phyloP scores from a whole-genome alignment of 2,113 vertebrate species.

The Limanda limanda region DNA sequence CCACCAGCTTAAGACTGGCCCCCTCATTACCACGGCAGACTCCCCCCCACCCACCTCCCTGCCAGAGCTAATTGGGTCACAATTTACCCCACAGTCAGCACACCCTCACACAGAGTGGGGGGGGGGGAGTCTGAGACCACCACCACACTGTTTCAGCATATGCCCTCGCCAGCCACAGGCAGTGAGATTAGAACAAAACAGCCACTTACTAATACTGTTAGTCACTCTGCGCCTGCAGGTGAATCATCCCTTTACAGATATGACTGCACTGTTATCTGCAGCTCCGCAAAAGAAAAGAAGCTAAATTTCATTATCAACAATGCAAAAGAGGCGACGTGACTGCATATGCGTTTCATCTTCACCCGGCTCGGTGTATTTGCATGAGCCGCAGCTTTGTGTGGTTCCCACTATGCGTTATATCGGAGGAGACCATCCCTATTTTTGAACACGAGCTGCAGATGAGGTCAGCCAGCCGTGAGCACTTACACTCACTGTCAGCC shows the following conservation, averaged over 20 bases:
- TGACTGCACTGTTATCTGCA: conserved; percentile 38
- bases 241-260: conserved; percentile 51
- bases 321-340: conserved; percentile 28
- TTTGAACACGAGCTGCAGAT: conserved; percentile 55
- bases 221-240: conserved; percentile 66
- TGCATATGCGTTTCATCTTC: conserved; percentile 24
- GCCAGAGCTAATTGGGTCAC: conserved; percentile 78
- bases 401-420: conserved; percentile 37
- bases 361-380: conserved; percentile 38
- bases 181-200: conserved; percentile 62
- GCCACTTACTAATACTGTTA: conserved; percentile 66
- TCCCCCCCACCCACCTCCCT: conserved; percentile 8
- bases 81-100: conserved; percentile 74
- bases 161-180: conserved; percentile 57
- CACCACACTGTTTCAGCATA: conserved; percentile 65
- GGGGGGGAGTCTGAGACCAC: conserved; percentile 65
- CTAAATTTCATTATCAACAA: conserved; percentile 38
- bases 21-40: conserved; percentile 59
- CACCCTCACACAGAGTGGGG: conserved; percentile 42
- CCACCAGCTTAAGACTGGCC: conserved; percentile 69
- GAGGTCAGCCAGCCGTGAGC: conserved; percentile 64
- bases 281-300: conserved; percentile 18
- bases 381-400: conserved; percentile 35
- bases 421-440: conserved; percentile 48
- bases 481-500: conserved; percentile 27